Evolutionary conservation across 2,888 invertebrate species (phyloP).

Genomic region (Nomada fucata): DNA sequence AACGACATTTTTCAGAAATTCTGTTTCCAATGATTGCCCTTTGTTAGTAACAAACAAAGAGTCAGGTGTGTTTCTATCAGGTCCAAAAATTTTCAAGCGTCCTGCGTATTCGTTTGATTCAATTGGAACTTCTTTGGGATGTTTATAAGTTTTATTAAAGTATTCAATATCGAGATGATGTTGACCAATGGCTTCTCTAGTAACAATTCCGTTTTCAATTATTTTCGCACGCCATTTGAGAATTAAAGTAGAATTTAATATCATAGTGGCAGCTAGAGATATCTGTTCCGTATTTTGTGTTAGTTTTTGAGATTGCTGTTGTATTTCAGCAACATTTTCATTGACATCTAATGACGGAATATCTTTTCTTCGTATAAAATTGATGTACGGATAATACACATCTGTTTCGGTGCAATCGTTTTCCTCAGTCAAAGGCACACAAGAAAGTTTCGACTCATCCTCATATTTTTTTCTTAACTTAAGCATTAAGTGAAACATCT

Average conservation of each 20-base stretch:
- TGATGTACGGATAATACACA: conserved; percentile 82
- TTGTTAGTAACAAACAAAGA: conserved; percentile 52
- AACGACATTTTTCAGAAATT: conserved; percentile 76
- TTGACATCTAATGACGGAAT: conserved; percentile 73
- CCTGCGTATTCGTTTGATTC: conserved; percentile 78
- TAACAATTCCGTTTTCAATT: conserved; percentile 85
- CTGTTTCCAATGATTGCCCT: conserved; percentile 70
- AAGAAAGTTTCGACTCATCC: conserved; percentile 77
- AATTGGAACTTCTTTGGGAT: conserved; percentile 81
- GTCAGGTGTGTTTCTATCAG: conserved; percentile 83
- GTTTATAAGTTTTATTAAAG: conserved; percentile 86
- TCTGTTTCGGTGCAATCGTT: conserved; percentile 72
- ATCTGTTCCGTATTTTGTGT: conserved; percentile 62
- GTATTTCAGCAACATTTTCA: conserved; percentile 68
- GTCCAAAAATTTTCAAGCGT: conserved; percentile 81
- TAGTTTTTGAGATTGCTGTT: conserved; percentile 61
- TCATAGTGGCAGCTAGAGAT: conserved; percentile 69
- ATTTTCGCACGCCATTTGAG: conserved; percentile 86
- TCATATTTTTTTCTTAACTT: conserved; percentile 83
- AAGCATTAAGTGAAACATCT: conserved; percentile 85
- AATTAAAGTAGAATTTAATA: conserved; percentile 81
- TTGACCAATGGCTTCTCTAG: conserved; percentile 88
- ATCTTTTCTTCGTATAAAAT: conserved; percentile 84
- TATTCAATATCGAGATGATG: conserved; percentile 88
- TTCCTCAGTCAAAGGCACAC: conserved; percentile 78